phyloP scores from a whole-genome alignment of 1,140 invertebrate species.

The Drosophila rhopaloa region DNA sequence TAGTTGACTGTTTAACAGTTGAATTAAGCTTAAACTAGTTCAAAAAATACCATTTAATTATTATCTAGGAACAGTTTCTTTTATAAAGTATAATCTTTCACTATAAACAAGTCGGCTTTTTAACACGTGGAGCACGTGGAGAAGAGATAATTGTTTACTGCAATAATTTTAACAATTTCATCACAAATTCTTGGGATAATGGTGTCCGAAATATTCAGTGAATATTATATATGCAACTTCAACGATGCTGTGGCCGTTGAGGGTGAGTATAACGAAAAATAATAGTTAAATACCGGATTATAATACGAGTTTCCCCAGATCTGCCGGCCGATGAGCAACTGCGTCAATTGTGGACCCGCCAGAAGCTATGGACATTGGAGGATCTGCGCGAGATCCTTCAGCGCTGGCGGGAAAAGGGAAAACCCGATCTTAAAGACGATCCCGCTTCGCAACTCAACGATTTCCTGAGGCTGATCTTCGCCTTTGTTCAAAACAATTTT shows the following conservation, averaged over 20 bases:
- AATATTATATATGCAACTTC: constrained; percentile 69
- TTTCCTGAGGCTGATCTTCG: constrained; percentile 86
- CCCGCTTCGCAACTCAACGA: constrained; percentile 26
- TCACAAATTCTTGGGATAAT: constrained; percentile 36
- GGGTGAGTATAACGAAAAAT: constrained; percentile 1
- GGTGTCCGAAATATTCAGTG: constrained; percentile 48
- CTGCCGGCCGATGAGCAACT: constrained; percentile 39
- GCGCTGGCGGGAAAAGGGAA: constrained; percentile 28
- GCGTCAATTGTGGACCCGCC: constrained; percentile 43
- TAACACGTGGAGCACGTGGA: constrained; percentile 28
- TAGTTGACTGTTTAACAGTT: background rate
- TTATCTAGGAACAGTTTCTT: background rate
- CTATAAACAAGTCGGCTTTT: constrained; percentile 1
- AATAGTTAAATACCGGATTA: too few relatives aligned
- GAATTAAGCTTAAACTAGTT: background rate
- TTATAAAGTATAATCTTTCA: background rate
- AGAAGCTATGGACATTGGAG: constrained; percentile 50
- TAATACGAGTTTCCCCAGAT: constrained; percentile 9
- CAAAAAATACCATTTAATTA: too few relatives aligned
- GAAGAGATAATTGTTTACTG: constrained; percentile 13
- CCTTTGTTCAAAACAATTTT: constrained; percentile 93
- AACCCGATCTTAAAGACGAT: background rate
- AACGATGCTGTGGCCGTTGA: constrained; percentile 49
- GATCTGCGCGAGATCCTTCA: constrained; percentile 35
- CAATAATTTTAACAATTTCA: constrained; percentile 3